Percentiles rank a stretch among this genome's conserved stretches.
Conservation (phyloP, 1,140 invertebrate genomes). For the Scylla paramamosain region DNA sequence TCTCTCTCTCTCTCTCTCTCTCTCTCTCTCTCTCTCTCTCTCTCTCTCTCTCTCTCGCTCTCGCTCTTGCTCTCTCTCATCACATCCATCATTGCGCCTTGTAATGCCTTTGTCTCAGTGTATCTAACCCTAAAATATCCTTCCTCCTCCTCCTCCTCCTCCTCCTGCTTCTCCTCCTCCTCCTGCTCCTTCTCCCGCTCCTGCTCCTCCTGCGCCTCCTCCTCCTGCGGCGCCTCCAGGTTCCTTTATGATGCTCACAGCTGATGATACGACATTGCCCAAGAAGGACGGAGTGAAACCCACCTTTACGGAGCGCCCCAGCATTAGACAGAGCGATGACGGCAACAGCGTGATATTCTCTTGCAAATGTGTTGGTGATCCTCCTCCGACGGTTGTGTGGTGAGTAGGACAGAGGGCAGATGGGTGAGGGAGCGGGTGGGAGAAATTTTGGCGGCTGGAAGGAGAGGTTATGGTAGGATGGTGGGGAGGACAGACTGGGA, state of each 20-base stretch:
- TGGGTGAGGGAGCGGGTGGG: too few relatives aligned
- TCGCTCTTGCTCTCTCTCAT: not conserved
- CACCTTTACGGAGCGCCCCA: slow-evolving; percentile 96
- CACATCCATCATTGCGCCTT: not conserved
- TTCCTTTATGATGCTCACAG: slow-evolving; percentile 82
- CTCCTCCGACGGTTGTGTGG: slow-evolving; percentile 94
- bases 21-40: not conserved
- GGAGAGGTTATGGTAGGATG: not conserved
- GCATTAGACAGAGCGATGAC: slow-evolving; percentile 96
- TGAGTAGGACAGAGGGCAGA: slow-evolving; percentile 83
- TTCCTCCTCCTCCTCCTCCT: not conserved
- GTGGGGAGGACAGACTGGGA: not conserved
- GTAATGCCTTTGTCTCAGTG: too few relatives aligned
- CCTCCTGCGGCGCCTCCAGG: slow-evolving; percentile 60
- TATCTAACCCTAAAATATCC: not conserved
- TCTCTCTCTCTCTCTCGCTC: not conserved
- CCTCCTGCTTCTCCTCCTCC: not conserved
- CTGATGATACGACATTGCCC: slow-evolving; percentile 94
- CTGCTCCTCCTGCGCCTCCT: not conserved
- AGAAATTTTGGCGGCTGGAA: too few relatives aligned
- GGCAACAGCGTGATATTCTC: slow-evolving; percentile 96
- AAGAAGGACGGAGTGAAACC: slow-evolving; percentile 92
- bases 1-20: not conserved
- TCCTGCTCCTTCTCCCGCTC: not conserved
- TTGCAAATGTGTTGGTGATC: slow-evolving; percentile 96